Base-by-base conservation (phyloP, 2,888 invertebrate species). In the Eupsilia transversa region DNA sequence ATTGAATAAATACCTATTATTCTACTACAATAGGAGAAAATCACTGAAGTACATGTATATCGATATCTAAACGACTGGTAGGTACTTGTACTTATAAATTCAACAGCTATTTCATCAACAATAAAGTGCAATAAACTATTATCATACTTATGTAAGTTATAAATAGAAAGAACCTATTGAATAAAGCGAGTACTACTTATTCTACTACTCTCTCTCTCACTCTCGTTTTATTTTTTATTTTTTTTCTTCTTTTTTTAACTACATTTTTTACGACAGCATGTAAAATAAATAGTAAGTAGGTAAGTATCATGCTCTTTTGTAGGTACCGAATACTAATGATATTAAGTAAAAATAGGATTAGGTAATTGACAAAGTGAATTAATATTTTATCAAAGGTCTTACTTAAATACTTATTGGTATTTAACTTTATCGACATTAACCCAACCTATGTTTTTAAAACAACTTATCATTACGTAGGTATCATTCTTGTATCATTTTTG, bases 341-440 rank as follows among this genome's bases (percentile, higher is more conserved):
- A 30, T 60, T n/a, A 38, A 9, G 38, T 14, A 38, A 41, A 43
- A 49, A 38, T 17, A n/a, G 41, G 33, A 52, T 79, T 79, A 66
- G 27, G 17, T 52, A 23, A 61, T 57, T 38, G 49, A 56, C 7
- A 60, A 72, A 49, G 41, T 17, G n/a, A 79, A 61, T 66, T 60
- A n/a, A 56, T 56, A 20, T 77, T 30, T 77, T 79, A 79, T 78
- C 73, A 52, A 12, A 33, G 7, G 65, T 35, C 14, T 78, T 72
- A 72, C 12, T 33, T 27, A n/a, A 2, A 9, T 12, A 49, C 43
- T 60, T 72, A 72, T 56, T 79, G 27, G 23, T 54, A 61, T 46
- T 65, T 46, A 43, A 41, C 14, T 43, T 70, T 70, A 77, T 77
- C 56, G 33, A 9, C 4, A 41, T 27, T 33, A 56, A 35, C 33